These are phyloP conservation scores for Pteruthius melanotis DNA, from an alignment of 2,113 vertebrate species.

Conservation along the genomic window DNA sequence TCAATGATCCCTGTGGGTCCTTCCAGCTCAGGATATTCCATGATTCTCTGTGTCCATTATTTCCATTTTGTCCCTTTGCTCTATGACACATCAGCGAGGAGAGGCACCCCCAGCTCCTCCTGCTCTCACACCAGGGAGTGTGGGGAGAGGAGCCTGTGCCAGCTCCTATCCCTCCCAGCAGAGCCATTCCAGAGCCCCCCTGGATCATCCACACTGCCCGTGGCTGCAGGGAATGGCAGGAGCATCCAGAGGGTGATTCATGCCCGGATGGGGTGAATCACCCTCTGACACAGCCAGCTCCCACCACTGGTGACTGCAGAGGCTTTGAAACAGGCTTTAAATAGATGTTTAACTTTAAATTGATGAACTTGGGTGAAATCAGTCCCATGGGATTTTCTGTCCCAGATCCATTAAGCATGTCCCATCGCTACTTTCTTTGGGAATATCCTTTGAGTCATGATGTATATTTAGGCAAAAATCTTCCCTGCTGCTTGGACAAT, in stretches of 20 bases:
- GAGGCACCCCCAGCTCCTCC: not conserved
- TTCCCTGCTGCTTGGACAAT: not conserved
- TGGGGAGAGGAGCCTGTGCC: not conserved
- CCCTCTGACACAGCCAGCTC: not conserved
- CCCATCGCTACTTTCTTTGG: not conserved
- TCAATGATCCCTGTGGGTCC: not conserved
- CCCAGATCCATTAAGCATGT: not conserved
- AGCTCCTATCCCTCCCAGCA: not conserved
- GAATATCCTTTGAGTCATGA: not conserved
- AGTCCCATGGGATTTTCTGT: not conserved
- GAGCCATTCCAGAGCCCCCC: not conserved
- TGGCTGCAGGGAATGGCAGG: not conserved
- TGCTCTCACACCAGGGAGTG: fast-evolving
- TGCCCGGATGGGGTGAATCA: not conserved
- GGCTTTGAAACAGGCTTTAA: not conserved
- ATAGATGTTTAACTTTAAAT: not conserved
- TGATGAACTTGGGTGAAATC: not conserved
- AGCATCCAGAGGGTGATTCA: slow-evolving; percentile 10
- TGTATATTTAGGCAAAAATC: not conserved
- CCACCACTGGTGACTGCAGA: not conserved
- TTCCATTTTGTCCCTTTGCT: not conserved
- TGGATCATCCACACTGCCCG: not conserved
- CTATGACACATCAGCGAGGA: not conserved
- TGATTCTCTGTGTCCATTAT: not conserved
- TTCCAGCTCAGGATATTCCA: not conserved